Percentiles rank a stretch among this genome's conserved stretches.
These are phyloP conservation scores for Sebastes elongatus DNA, from an alignment of 2,797 vertebrate species.

Conservation along the genomic window DNA sequence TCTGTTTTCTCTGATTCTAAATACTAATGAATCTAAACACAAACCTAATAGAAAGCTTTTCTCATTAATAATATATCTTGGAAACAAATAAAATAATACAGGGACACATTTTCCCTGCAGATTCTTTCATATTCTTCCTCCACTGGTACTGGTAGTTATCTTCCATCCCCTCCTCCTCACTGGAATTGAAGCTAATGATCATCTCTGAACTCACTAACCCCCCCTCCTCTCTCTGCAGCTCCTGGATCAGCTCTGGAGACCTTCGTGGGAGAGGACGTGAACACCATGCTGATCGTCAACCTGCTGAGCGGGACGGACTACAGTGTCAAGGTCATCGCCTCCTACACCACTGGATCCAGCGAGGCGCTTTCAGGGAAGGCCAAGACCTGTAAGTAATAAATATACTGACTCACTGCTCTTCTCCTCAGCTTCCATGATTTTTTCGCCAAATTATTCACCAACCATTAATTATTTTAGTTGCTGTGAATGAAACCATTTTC, in stretches of 20 bases:
- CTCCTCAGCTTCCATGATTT: not conserved
- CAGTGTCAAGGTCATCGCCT: conserved; percentile 92
- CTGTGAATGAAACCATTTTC: not conserved
- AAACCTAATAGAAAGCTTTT: not conserved
- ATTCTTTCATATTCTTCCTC: not conserved
- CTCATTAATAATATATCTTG: too few relatives aligned
- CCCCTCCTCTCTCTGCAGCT: conserved; percentile 70
- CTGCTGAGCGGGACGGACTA: conserved; percentile 94
- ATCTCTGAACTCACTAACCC: not conserved
- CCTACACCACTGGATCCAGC: conserved; percentile 93
- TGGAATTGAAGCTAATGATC: not conserved
- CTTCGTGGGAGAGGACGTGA: conserved; percentile 94
- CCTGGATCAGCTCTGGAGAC: conserved; percentile 91
- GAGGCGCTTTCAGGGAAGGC: conserved; percentile 88
- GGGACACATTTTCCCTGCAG: not conserved
- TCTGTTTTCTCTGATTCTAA: too few relatives aligned
- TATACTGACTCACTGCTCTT: not conserved
- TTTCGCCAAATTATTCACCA: not conserved
- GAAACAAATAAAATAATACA: too few relatives aligned
- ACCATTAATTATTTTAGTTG: not conserved
- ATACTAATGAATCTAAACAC: too few relatives aligned
- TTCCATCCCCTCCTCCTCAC: not conserved
- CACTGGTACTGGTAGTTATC: not conserved
- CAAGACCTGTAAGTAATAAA: conserved; percentile 87
- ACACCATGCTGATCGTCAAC: conserved; percentile 93